phyloP scores from a whole-genome alignment of 2,113 vertebrate genomes.

The Crotophaga sulcirostris region DNA sequence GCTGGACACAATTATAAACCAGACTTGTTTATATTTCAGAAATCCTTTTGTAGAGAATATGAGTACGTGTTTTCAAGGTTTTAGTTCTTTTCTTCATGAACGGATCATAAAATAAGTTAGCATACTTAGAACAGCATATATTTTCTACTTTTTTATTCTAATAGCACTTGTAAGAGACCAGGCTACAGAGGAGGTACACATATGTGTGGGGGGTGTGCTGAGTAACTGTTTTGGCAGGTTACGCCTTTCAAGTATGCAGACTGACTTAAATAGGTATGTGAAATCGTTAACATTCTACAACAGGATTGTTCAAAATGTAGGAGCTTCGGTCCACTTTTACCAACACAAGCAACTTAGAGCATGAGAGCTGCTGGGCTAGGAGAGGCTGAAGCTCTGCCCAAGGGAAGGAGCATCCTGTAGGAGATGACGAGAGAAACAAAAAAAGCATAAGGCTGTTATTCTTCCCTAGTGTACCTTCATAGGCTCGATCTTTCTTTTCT shows the following conservation, averaged over 20 bases:
- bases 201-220: neutral
- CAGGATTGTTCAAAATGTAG: neutral
- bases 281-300: neutral
- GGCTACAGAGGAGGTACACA: neutral
- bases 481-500: neutral
- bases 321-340: neutral
- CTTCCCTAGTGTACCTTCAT: neutral
- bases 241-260: neutral
- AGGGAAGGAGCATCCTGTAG: neutral
- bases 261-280: neutral
- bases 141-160: neutral
- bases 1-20: neutral
- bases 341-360: neutral
- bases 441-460: neutral
- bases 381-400: neutral
- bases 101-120: neutral
- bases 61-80: neutral
- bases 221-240: neutral
- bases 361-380: neutral
- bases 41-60: neutral
- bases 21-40: conserved; percentile 32
- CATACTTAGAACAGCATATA: neutral
- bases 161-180: neutral
- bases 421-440: neutral
- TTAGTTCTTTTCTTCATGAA: neutral